Percentiles rank a stretch among this genome's conserved stretches.
Conservation (phyloP, 1,140 invertebrate species). For the Zaprionus africanus region DNA sequence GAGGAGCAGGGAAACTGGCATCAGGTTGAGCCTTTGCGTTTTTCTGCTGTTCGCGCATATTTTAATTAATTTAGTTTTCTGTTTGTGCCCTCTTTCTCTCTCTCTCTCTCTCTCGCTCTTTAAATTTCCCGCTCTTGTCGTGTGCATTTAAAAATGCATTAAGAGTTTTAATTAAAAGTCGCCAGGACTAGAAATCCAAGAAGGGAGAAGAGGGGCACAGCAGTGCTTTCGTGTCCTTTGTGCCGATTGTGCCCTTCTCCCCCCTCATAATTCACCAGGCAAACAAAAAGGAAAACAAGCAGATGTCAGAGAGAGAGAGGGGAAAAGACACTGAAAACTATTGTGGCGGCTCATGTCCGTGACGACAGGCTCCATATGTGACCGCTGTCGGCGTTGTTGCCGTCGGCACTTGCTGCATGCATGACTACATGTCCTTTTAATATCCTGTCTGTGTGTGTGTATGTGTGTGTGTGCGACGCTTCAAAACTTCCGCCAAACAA, state of each 20-base stretch:
- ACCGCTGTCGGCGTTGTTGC: conserved; percentile 39
- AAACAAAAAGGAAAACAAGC: conserved; percentile 15
- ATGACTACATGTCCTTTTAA: conserved; percentile 79
- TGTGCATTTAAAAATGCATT: conserved; percentile 74
- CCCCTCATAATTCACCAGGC: conserved; percentile 48
- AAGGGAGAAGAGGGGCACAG: conserved; percentile 9
- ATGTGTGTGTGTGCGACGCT: conserved; percentile 38
- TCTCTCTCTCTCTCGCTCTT: conserved; percentile 17
- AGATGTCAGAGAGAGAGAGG: background rate
- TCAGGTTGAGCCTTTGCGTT: conserved; percentile 5
- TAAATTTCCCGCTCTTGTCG: conserved; percentile 19
- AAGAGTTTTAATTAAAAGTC: conserved; percentile 76
- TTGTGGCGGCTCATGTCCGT: conserved; percentile 26
- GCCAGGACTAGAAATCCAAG: conserved; percentile 3
- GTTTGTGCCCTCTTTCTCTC: conserved; percentile 15
- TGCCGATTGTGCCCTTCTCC: conserved; percentile 32
- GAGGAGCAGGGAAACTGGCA: background rate
- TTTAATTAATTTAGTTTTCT: conserved; percentile 46
- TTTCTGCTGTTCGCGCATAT: conserved; percentile 34
- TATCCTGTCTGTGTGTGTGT: conserved; percentile 54
- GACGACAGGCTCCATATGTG: conserved; percentile 66
- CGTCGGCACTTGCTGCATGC: conserved; percentile 67
- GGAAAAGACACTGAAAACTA: conserved; percentile 1
- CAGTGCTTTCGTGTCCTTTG: conserved; percentile 27
- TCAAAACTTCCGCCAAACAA: conserved; percentile 65